phyloP scores from a whole-genome alignment of 2,113 vertebrate species.

The Amphiprion ocellaris region DNA sequence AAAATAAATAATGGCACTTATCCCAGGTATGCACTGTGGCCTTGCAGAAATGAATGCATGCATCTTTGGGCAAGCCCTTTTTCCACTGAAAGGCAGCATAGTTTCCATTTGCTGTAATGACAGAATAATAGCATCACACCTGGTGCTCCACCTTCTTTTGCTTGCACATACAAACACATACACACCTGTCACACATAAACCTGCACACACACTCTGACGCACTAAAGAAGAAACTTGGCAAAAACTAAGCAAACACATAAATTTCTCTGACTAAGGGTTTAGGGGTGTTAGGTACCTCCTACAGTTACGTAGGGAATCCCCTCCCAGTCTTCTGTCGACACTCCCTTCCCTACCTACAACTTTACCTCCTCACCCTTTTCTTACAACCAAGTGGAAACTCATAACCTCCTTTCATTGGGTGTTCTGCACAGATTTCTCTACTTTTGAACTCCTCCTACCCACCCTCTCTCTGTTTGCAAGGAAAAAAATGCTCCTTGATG shows the following conservation, averaged over 20 bases:
- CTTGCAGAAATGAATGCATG: conserved; percentile 53
- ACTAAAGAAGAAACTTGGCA: conserved; percentile 47
- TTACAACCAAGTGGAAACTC: conserved; percentile 61
- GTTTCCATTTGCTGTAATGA: conserved; percentile 78
- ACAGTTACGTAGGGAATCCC: conserved; percentile 58
- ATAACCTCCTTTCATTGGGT: conserved; percentile 57
- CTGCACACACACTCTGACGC: conserved; percentile 23
- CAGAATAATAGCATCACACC: conserved; percentile 80
- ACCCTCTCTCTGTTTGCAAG: conserved; percentile 35
- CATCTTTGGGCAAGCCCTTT: conserved; percentile 71
- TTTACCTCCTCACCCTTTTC: conserved; percentile 28
- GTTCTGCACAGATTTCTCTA: conserved; percentile 32
- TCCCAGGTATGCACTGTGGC: conserved; percentile 66
- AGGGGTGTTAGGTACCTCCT: conserved; percentile 48
- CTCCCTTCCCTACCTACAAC: conserved; percentile 4
- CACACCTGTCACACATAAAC: conserved; percentile 21
- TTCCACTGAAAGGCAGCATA: conserved; percentile 75
- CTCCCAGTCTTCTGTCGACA: conserved; percentile 27
- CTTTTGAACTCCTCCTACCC: conserved; percentile 10
- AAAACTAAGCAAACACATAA: conserved; percentile 71
- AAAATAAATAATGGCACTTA: conserved; percentile 58
- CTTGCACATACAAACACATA: conserved; percentile 48
- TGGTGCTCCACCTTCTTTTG: conserved; percentile 67
- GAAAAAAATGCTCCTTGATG: conserved; percentile 26
- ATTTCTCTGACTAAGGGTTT: conserved; percentile 65